Base-by-base conservation (phyloP, 2,113 vertebrate species). In the Stictonetta naevosa region DNA sequence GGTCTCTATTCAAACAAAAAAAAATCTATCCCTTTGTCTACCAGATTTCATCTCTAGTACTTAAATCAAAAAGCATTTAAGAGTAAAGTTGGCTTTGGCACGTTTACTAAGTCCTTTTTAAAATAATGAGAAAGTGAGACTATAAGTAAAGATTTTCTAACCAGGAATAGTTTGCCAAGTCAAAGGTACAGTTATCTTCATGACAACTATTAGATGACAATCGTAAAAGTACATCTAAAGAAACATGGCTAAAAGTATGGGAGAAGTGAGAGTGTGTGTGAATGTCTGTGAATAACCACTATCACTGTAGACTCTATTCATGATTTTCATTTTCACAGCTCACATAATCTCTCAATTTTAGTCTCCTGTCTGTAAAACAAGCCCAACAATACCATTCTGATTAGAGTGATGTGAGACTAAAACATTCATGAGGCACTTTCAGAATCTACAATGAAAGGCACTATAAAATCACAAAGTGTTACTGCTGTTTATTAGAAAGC, bases 391-490 rank as follows among this genome's bases (percentile, higher is more conserved):
- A 59, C 26, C 12, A 3, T 85, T 71, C 56, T 12, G 1, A 18
- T 31, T 56, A 21, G 8, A 13, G 10, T 36, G 44, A 21, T 48
- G 46, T 50, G 79, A 80, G 28, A 60, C 60, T 56, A 59, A 83
- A 93, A 38, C 20, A 84, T 80, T 80, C 53, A 40, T 13, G 33
- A 90, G 19, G 66, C 34, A 53, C 42, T 79, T 76, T 92, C 60
- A 88, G 44, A 66, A 64, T 26, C 16, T 33, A 68, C 59, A 60
- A 11, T 20, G 48, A 75, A 88, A 79, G 10, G 23, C 44, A 59
- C 11, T 86, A n/a, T 66, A 92, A 94, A 96, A 92, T 68, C 42
- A 40, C 50, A 64, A 66, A 23, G 28, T 50, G 23, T 79, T 94
- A 38, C 38, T 63, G 29, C 22, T 86, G 33, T 71, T 83, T 81